Conservation (phyloP, 1,140 invertebrate genomes). For the Danaus melanippus region DNA sequence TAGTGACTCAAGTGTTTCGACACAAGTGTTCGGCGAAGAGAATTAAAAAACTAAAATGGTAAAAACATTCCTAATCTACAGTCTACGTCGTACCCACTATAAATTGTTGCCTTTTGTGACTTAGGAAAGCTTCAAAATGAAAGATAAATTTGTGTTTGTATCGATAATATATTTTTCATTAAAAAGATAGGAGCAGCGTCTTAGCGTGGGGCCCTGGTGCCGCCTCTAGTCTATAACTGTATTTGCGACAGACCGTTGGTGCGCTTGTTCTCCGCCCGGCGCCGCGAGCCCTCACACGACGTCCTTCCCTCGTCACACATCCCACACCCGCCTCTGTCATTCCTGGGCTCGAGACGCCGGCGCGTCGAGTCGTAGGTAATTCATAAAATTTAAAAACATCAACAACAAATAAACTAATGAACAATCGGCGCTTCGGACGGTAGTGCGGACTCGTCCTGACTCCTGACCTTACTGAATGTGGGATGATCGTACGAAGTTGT, state of each 20-base stretch:
- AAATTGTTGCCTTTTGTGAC: no score
- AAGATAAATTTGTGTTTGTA: constrained; percentile 23
- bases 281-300: neutral
- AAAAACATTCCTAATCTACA: no score
- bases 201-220: constrained; percentile 23
- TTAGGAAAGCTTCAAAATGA: constrained; percentile 16
- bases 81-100: no score
- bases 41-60: no score
- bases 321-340: no score
- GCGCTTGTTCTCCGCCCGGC: constrained; percentile 1
- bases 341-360: constrained; percentile 2
- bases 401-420: constrained; percentile 29
- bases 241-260: constrained; percentile 8
- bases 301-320: no score
- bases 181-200: constrained; percentile 44
- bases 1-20: no score
- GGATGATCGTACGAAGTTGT: no score
- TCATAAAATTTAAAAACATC: constrained; percentile 35
- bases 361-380: constrained; percentile 8
- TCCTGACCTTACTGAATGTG: neutral
- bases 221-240: constrained; percentile 13
- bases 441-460: constrained; percentile 16
- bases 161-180: constrained; percentile 41
- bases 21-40: no score
- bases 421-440: constrained; percentile 29